A percentile compares a stretch with the other conserved stretches of the same genome.
Evolutionary conservation across 1,140 invertebrate genomes (phyloP).

Genomic region (Sipha flava): DNA sequence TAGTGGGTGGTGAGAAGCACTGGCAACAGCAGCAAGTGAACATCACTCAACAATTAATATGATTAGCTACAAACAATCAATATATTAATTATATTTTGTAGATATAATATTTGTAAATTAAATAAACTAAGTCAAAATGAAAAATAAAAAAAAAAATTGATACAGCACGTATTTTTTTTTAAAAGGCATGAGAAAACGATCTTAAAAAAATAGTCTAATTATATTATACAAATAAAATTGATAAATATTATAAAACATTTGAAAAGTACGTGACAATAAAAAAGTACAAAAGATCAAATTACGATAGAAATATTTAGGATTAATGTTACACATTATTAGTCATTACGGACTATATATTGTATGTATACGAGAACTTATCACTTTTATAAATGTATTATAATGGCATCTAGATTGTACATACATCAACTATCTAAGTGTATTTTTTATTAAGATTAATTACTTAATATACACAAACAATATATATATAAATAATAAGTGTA

Average conservation of each 20-base stretch:
- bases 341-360: neutral
- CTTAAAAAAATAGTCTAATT: neutral
- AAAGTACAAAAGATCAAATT: slow-evolving; percentile 11
- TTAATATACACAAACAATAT: neutral
- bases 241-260: neutral
- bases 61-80: too few relatives aligned
- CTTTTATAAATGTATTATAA: neutral
- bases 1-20: too few relatives aligned
- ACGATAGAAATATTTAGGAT: slow-evolving; percentile 1
- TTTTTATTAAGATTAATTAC: neutral
- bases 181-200: neutral
- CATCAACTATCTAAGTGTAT: neutral
- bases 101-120: neutral
- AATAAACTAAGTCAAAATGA: neutral
- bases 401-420: neutral
- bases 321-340: neutral
- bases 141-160: neutral
- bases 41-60: too few relatives aligned
- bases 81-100: too few relatives aligned
- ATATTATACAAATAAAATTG: slow-evolving; percentile 12
- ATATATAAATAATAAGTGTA: neutral
- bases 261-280: neutral
- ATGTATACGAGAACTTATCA: neutral
- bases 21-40: too few relatives aligned
- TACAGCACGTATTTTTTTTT: neutral